Base-by-base conservation (phyloP, 2,888 invertebrate genomes). In the Macropis europaea region DNA sequence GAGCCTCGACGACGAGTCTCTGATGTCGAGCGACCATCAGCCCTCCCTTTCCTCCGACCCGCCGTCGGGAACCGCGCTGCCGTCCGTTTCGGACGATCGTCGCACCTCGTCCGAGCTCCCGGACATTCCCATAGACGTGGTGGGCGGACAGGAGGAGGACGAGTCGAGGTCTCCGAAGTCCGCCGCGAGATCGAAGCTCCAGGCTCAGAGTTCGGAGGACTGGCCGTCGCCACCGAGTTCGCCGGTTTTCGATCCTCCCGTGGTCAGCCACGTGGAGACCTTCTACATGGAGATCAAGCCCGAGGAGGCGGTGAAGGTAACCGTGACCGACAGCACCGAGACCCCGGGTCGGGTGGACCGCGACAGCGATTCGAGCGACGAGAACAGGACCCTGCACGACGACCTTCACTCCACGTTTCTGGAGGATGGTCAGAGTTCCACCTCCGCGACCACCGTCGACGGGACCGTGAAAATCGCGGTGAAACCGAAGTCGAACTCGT, bases 11-110 rank as follows among this genome's bases (percentile, higher is more conserved):
- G 96, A 96, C 87, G 96, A 96, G 87, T 96, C 96, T 0, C 91
- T 95, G 30, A 94, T 95, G 72, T 96, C 96, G 0, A 96, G 95
- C 84, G 96, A 96, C 89, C 96, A 95, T 85, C 96, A 96, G 89
- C 95, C 95, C 11, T 96, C 96, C 86, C 91, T 96, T 24, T 96
- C 96, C 82, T 96, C 96, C 0, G 96, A 96, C 88, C 95, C 96
- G 0, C 95, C 95, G 0, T 90, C 90, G 9, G 90, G 87, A 1
- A 87, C 90, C 0, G 88, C 88, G 0, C 76, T 89, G 24, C 88
- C 89, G 1, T 90, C 90, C 1, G 95, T 95, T 82, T 96, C 96
- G 0, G 96, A 96, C 84, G 96, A 96, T 89, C 92, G 96, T 73
- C 92, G 96, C 80, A 96, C 96, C 1, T 96, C 96, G 0, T 95